These are phyloP conservation scores for Pediacus dermestoides DNA, from an alignment of 2,888 invertebrate genomes.

Conservation along the genomic window DNA sequence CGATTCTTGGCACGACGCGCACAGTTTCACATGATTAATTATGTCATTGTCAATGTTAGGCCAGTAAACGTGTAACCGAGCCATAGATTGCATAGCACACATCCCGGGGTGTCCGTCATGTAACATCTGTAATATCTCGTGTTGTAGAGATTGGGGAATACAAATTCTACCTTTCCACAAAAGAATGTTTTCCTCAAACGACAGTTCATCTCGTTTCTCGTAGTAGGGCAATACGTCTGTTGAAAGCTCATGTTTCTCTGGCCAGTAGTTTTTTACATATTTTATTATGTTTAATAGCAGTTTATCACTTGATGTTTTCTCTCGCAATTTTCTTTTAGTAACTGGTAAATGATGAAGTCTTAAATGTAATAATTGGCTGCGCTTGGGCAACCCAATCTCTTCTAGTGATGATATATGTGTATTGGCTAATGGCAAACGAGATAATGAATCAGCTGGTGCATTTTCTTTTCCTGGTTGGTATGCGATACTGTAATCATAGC, in stretches of 20 bases:
- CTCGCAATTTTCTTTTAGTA: no score
- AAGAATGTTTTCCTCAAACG: conserved; percentile 17
- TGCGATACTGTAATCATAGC: conserved; percentile 12
- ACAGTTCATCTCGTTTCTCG: conserved; percentile 25
- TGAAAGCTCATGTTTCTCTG: conserved; percentile 10
- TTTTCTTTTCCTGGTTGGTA: conserved; percentile 15
- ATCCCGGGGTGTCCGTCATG: conserved; percentile 23
- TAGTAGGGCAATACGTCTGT: conserved; percentile 17
- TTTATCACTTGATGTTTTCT: conserved; percentile 9
- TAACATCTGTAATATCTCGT: conserved; percentile 13
- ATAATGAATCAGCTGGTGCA: conserved; percentile 13
- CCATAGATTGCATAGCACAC: conserved; percentile 23
- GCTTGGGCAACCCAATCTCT: no score
- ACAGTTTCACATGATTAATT: conserved; percentile 11
- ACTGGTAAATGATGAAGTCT: no score
- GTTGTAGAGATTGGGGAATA: conserved; percentile 9
- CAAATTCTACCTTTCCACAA: conserved; percentile 19
- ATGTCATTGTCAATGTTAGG: conserved; percentile 22
- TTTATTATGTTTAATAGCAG: conserved; percentile 8
- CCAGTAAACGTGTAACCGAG: conserved; percentile 26
- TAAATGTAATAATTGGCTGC: no score
- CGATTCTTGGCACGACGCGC: conserved; percentile 19
- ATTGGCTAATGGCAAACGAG: conserved; percentile 9
- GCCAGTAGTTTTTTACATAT: conserved; percentile 11
- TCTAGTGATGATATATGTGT: conserved; percentile 3